Percentiles rank a stretch among this genome's conserved stretches.
phyloP scores from a whole-genome alignment of 2,113 vertebrate genomes.

The Girardinichthys multiradiatus region DNA sequence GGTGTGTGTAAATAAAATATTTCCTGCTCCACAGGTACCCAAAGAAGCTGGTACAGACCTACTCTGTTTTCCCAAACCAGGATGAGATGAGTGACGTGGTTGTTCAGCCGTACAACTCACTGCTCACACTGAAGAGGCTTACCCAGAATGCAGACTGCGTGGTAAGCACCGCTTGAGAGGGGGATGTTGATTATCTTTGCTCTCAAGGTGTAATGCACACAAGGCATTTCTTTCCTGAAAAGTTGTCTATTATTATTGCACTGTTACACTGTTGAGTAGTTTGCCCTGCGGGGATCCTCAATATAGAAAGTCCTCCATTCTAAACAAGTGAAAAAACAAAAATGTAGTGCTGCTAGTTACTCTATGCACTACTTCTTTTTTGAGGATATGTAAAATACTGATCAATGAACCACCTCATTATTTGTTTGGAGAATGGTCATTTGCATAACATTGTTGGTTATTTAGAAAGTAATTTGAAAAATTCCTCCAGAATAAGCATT shows the following conservation, averaged over 20 bases:
- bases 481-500: background rate
- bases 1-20: background rate
- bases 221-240: background rate
- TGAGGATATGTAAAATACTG: no score
- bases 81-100: slow-evolving; percentile 99
- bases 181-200: slow-evolving; percentile 10
- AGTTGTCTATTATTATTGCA: background rate
- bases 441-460: background rate
- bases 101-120: slow-evolving; percentile 97
- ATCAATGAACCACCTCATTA: no score
- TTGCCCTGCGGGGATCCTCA: no score
- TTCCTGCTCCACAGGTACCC: slow-evolving; percentile 85
- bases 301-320: no score
- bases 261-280: background rate
- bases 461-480: background rate
- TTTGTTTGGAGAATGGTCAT: background rate
- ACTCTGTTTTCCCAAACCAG: slow-evolving; percentile 98
- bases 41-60: slow-evolving; percentile 98
- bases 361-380: no score
- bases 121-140: slow-evolving; percentile 95
- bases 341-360: no score
- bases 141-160: slow-evolving; percentile 98
- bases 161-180: slow-evolving; percentile 78
- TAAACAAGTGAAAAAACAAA: no score
- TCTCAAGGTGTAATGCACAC: background rate